Evolutionary conservation across 2,113 vertebrate species (phyloP).

Genomic region (Nipponia nippon): DNA sequence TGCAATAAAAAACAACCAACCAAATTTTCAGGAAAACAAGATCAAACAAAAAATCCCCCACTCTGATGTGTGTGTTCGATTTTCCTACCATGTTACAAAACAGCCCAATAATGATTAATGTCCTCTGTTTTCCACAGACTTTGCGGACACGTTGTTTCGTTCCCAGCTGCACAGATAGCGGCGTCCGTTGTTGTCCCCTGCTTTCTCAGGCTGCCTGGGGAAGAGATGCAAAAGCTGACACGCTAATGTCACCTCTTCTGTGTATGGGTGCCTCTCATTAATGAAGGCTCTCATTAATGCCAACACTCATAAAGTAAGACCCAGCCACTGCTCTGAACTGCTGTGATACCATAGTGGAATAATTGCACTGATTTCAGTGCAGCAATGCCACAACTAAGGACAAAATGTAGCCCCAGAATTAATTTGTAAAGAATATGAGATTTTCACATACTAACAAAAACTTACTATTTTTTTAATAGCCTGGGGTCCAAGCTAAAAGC

Average conservation of each 20-base stretch:
- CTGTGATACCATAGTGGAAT: neutral
- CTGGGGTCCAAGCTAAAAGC: neutral
- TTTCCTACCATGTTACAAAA: neutral
- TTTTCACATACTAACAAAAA: neutral
- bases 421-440: neutral
- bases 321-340: too few relatives aligned
- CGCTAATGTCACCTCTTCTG: neutral
- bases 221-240: neutral
- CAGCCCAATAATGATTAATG: neutral
- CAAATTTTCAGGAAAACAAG: neutral
- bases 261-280: neutral
- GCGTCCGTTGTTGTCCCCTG: rapidly evolving
- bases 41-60: neutral
- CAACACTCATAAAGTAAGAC: rapidly evolving
- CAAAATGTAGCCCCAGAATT: neutral
- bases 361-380: neutral
- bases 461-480: neutral
- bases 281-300: neutral
- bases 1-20: neutral
- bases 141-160: rapidly evolving
- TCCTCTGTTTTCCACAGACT: neutral
- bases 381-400: neutral
- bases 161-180: neutral
- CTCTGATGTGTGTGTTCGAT: neutral
- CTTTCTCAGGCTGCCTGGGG: neutral